These are phyloP conservation scores for Tapirus indicus DNA, from an alignment of 2,797 vertebrate species.

Conservation along the genomic window DNA sequence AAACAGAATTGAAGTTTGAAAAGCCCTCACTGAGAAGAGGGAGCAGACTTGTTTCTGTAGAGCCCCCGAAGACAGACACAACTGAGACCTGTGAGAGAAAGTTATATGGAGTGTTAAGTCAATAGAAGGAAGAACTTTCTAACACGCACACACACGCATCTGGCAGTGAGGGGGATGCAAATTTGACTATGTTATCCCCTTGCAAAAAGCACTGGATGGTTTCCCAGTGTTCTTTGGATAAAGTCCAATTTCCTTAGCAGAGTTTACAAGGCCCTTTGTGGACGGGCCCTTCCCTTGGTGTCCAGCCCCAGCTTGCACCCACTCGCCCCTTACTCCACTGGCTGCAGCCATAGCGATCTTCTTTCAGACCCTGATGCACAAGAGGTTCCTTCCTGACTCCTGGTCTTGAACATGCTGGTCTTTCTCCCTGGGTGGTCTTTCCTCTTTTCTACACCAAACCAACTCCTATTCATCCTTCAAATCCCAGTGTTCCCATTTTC, in stretches of 20 bases:
- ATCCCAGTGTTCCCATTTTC: background rate
- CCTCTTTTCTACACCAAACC: background rate
- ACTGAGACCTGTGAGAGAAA: background rate
- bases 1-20: background rate
- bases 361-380: background rate
- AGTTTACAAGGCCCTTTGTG: background rate
- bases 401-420: background rate
- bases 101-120: background rate
- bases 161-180: background rate
- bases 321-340: background rate
- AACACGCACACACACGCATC: background rate
- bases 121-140: background rate
- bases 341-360: background rate
- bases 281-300: background rate
- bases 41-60: background rate
- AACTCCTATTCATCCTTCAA: background rate
- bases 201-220: background rate
- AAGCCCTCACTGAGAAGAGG: background rate
- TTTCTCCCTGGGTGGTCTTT: background rate
- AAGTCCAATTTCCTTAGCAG: background rate
- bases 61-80: background rate
- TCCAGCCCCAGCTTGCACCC: background rate
- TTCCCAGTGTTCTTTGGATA: background rate
- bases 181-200: background rate
- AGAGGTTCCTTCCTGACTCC: background rate